phyloP scores from a whole-genome alignment of 2,797 vertebrate genomes.

The Limosa lapponica region DNA sequence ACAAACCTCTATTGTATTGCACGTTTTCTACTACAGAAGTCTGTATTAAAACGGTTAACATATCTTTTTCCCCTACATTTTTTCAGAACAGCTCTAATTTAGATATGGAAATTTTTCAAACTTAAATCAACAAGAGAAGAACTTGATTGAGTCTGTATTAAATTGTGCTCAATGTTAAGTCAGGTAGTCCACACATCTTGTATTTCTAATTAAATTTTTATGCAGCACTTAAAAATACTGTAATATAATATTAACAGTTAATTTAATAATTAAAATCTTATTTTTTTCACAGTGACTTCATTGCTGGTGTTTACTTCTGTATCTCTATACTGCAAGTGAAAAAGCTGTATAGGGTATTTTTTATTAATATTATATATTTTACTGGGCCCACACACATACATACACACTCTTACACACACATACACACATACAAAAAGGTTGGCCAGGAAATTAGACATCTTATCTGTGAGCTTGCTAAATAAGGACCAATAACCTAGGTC shows the following conservation, averaged over 20 bases:
- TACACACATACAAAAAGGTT: conserved; percentile 51
- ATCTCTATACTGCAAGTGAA: neutral
- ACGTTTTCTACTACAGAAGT: neutral
- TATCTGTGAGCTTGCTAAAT: conserved; percentile 81
- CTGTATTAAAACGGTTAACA: neutral
- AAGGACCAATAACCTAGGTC: conserved; percentile 81
- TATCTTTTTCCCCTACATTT: neutral
- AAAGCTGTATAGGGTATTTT: conserved; percentile 6
- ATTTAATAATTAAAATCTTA: conserved; percentile 61
- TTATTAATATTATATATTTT: conserved; percentile 62
- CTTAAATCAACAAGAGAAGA: conserved; percentile 4
- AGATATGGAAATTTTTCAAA: conserved; percentile 25
- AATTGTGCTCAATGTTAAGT: neutral
- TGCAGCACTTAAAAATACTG: conserved; percentile 14
- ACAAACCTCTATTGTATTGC: neutral
- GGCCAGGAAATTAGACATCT: conserved; percentile 87
- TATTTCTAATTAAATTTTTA: conserved; percentile 48
- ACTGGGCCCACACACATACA: conserved; percentile 41
- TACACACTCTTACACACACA: neutral
- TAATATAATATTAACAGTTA: conserved; percentile 22
- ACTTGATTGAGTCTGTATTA: neutral
- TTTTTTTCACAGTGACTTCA: conserved; percentile 22
- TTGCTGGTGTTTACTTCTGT: neutral
- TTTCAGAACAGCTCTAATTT: conserved; percentile 12
- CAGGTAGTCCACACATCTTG: neutral